Base-by-base conservation (phyloP, 92 coral and sea anemone genomes). In the Bergia sp. region DNA sequence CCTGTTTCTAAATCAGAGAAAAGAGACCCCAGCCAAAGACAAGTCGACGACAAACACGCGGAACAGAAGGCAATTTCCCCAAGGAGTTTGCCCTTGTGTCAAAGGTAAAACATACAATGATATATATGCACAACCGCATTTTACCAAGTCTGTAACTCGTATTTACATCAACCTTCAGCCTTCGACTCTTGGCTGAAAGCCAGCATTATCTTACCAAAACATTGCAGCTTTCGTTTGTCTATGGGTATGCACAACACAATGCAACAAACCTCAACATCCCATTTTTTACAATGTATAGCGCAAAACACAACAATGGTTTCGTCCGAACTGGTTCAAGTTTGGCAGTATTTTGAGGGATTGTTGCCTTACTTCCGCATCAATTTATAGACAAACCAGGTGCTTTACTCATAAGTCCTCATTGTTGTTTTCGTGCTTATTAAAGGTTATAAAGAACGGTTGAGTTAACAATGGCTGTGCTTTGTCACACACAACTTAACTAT, bases 61-160 rank as follows among this genome's bases (percentile, higher is more conserved):
- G 20, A 84, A 45, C 20, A 84, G 78, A 11, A 84, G 87, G 16
- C 87, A 84, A 67, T 84, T 84, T 37, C 44, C 87, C 21, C 87
- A 71, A 47, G 87, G 87, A 69, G 87, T 84, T 49, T 84, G 87
- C 61, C 87, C 66, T 49, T 84, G 87, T 71, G 79, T 23, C 65
- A 71, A 15, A 71, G 87, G 87, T 69, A 84, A 69, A 79, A 41
- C 5, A 38, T 41, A 38, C 37, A 12, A 76, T 2, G 20, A 73
- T 42, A 73, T 1, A 11, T 29, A 29, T 53, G 45, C 23, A 76
- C 12, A 42, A 0, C 38, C 45, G 16, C 38, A 38, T 80, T 7
- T 15, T 37, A 29, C 37, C 11, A 8, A 44, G 10, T 16, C 37
- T 36, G 12, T 18, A 6, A 38, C 36, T 21, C 45, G 15, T 76